These are phyloP conservation scores for Anoncus sp. DNA, from an alignment of 2,888 invertebrate species.

Conservation along the genomic window DNA sequence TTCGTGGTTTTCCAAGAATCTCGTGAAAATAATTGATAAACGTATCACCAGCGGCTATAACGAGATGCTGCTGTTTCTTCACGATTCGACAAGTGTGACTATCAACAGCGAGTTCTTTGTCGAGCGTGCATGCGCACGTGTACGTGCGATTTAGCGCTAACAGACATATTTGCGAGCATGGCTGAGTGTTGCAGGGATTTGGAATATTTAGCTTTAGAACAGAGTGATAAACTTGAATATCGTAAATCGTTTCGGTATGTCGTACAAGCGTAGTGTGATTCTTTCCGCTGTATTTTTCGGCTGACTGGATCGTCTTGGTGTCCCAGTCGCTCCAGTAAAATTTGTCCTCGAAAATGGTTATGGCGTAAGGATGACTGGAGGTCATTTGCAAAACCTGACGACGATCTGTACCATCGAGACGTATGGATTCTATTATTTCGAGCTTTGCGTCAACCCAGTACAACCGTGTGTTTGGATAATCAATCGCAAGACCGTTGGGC, in stretches of 20 bases:
- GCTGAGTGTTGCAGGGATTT: constrained; percentile 87
- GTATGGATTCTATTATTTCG: constrained; percentile 87
- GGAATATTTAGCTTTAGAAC: constrained; percentile 84
- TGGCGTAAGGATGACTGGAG: constrained; percentile 91
- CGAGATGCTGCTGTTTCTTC: constrained; percentile 83
- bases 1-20: constrained; percentile 87
- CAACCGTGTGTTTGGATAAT: constrained; percentile 90
- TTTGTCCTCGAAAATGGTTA: constrained; percentile 94
- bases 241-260: constrained; percentile 85
- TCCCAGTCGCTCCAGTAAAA: constrained; percentile 97
- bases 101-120: constrained; percentile 86
- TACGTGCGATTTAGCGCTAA: constrained; percentile 85
- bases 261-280: constrained; percentile 85
- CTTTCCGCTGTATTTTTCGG: constrained; percentile 91
- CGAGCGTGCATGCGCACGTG: constrained; percentile 91
- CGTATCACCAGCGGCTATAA: constrained; percentile 85
- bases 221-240: constrained; percentile 91
- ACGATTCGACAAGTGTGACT: constrained; percentile 85
- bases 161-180: constrained; percentile 92
- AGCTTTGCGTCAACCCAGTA: constrained; percentile 95
- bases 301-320: constrained; percentile 89
- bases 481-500: constrained; percentile 95
- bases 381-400: constrained; percentile 87
- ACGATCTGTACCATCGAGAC: constrained; percentile 87
- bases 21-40: constrained; percentile 88